Evolutionary conservation across 2,888 invertebrate species (phyloP).

Genomic region (Dyspetes luteomarginatus): DNA sequence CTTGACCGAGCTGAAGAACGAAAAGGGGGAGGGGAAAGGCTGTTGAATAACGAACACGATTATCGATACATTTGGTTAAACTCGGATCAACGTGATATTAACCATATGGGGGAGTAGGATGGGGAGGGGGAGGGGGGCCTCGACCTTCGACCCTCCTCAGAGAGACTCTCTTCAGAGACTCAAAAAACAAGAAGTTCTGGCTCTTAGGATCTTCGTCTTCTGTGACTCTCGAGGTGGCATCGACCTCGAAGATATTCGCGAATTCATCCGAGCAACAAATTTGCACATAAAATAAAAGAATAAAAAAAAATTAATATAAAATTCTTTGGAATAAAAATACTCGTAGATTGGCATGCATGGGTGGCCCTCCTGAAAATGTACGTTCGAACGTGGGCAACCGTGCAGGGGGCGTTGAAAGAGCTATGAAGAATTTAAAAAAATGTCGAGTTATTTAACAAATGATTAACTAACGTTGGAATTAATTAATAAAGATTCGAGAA

Average conservation of each 20-base stretch:
- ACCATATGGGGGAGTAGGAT: background rate
- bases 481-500: too few species aligned
- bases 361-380: too few species aligned
- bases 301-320: background rate
- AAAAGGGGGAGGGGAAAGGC: background rate
- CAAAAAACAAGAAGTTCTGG: slow-evolving; percentile 43
- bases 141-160: slow-evolving; percentile 47
- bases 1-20: background rate
- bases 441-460: too few species aligned
- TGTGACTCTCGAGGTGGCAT: slow-evolving; percentile 37
- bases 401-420: too few species aligned
- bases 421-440: too few species aligned
- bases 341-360: too few species aligned
- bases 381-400: too few species aligned
- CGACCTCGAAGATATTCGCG: slow-evolving; percentile 43
- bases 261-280: slow-evolving; percentile 13
- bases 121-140: background rate
- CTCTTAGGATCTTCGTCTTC: slow-evolving; percentile 39
- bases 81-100: slow-evolving; percentile 26
- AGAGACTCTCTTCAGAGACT: slow-evolving; percentile 16
- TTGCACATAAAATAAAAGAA: background rate
- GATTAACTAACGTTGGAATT: too few species aligned
- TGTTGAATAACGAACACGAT: slow-evolving; percentile 35
- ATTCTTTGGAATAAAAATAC: too few species aligned
- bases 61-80: slow-evolving; percentile 51